Conservation (phyloP, 2,113 vertebrate species). For the Nyctibius bracteatus region DNA sequence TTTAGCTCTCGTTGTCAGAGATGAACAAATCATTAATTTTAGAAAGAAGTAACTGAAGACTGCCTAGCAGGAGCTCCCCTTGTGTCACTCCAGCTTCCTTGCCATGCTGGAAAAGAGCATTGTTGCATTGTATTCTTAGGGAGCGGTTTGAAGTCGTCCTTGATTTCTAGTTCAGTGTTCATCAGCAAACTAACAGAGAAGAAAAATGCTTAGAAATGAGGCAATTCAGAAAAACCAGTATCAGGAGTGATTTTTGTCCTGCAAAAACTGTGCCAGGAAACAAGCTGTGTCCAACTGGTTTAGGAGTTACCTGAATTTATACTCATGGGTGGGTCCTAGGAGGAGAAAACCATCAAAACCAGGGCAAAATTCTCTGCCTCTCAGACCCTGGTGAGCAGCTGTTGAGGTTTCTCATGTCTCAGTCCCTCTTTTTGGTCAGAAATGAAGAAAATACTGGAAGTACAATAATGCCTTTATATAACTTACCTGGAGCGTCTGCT, state of each 20-base stretch:
- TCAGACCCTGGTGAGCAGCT: background rate
- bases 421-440: background rate
- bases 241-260: background rate
- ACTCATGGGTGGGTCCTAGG: background rate
- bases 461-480: no score
- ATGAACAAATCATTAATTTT: background rate
- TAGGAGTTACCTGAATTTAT: background rate
- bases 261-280: background rate
- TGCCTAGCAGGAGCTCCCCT: background rate
- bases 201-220: background rate
- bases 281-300: background rate
- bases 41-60: background rate
- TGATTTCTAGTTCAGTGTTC: background rate
- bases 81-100: background rate
- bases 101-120: background rate
- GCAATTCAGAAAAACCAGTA: background rate
- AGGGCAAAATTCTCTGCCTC: background rate
- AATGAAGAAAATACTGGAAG: background rate
- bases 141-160: background rate
- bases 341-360: background rate
- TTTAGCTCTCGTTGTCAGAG: slow-evolving; percentile 4
- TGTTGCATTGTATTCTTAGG: background rate
- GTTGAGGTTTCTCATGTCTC: background rate
- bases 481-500: background rate
- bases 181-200: background rate